A percentile compares a stretch with the other conserved stretches of the same genome.
phyloP scores from a whole-genome alignment of 2,113 vertebrate species.

The Amblyornis subalaris region DNA sequence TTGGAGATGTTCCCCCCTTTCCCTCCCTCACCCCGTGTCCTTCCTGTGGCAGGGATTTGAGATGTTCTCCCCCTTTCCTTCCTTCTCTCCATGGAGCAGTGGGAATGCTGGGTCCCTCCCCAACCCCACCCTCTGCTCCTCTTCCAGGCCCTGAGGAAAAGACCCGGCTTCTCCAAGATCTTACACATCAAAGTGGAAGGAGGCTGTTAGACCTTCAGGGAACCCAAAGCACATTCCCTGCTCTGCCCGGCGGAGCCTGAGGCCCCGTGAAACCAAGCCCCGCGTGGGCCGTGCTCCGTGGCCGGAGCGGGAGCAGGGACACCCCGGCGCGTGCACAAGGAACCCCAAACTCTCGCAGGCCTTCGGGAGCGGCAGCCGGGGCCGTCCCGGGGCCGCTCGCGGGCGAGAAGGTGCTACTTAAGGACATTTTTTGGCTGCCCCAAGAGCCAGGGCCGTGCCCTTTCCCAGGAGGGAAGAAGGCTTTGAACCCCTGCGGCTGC shows the following conservation, averaged over 20 bases:
- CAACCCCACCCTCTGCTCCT: not conserved
- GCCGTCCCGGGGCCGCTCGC: not conserved
- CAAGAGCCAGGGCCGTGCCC: not conserved
- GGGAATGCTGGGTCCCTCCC: no score
- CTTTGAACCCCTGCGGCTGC: not conserved
- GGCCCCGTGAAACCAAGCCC: not conserved
- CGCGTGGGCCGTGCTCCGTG: not conserved
- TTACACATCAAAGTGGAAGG: conserved; percentile 95
- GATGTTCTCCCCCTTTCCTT: not conserved
- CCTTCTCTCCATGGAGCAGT: fast-evolving
- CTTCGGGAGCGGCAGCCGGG: not conserved
- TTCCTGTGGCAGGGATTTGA: fast-evolving
- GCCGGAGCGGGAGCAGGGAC: not conserved
- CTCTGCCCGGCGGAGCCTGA: not conserved
- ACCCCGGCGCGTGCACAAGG: not conserved
- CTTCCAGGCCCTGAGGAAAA: conserved; percentile 89
- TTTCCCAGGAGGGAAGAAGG: not conserved
- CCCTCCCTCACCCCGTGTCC: not conserved
- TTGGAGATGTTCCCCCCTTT: no score
- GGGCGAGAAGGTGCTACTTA: conserved; percentile 46
- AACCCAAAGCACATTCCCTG: conserved; percentile 51
- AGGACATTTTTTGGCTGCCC: not conserved
- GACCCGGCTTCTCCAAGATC: conserved; percentile 97
- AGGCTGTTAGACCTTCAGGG: conserved; percentile 84
- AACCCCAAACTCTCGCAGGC: not conserved